Conservation (phyloP, 2,113 vertebrate genomes). For the Microtus ochrogaster region DNA sequence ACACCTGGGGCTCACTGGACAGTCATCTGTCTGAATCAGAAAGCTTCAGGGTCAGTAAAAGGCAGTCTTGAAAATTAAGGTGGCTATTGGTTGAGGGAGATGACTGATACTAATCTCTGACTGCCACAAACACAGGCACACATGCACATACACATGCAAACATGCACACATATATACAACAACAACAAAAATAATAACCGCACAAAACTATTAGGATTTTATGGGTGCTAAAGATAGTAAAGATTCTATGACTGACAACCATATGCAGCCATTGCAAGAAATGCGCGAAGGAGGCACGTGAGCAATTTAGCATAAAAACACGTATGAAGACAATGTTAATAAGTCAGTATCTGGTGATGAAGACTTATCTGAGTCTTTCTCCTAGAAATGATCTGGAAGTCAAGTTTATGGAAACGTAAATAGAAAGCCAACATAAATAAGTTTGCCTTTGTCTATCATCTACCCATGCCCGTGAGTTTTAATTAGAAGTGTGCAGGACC, state of each 20-base stretch:
- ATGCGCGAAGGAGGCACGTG: background rate
- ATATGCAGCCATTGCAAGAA: background rate
- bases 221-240: background rate
- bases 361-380: background rate
- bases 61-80: background rate
- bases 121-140: background rate
- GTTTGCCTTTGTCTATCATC: conserved; percentile 1
- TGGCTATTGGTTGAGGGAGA: background rate
- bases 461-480: background rate
- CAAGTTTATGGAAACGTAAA: background rate
- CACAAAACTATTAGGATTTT: background rate
- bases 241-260: conserved; percentile 1
- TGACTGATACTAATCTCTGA: background rate
- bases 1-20: background rate
- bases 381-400: conserved; percentile 23
- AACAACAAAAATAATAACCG: background rate
- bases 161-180: background rate
- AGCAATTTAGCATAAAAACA: conserved; percentile 31
- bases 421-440: conserved; percentile 1
- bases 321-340: background rate
- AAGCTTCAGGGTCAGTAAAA: background rate
- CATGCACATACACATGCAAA: background rate
- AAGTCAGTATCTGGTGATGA: background rate
- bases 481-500: background rate
- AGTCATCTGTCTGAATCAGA: background rate